phyloP scores from a whole-genome alignment of 1,140 invertebrate species.

The Maniola jurtina region DNA sequence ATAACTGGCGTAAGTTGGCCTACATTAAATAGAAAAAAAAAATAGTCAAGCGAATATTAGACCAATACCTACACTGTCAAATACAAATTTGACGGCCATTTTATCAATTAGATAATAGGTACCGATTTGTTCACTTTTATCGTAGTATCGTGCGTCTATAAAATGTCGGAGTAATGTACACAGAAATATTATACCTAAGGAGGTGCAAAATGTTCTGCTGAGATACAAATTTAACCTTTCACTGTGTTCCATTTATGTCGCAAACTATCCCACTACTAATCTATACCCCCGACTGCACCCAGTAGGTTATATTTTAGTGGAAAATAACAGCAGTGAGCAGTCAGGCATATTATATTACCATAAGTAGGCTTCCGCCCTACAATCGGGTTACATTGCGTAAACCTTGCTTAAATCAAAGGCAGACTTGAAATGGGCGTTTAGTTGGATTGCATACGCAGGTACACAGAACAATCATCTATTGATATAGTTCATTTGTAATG shows the following conservation, averaged over 20 bases:
- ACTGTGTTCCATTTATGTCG: conserved; percentile 40
- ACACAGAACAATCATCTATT: neutral
- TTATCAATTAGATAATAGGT: too few relatives aligned
- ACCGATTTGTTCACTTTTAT: too few relatives aligned
- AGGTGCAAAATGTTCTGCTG: neutral
- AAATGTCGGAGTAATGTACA: too few relatives aligned
- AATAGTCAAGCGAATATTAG: too few relatives aligned
- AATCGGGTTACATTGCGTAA: conserved; percentile 53
- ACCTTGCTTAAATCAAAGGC: conserved; percentile 19
- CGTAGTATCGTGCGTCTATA: too few relatives aligned
- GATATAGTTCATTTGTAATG: neutral
- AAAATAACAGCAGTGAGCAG: conserved; percentile 33
- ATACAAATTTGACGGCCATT: too few relatives aligned
- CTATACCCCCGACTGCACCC: conserved; percentile 27
- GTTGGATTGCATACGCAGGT: neutral
- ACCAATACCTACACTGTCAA: too few relatives aligned
- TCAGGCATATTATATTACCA: conserved; percentile 40
- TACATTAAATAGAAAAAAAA: too few relatives aligned
- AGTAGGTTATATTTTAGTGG: conserved; percentile 44
- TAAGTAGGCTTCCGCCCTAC: conserved; percentile 52
- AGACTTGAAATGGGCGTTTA: conserved; percentile 24
- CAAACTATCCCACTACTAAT: conserved; percentile 36
- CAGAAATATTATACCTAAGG: too few relatives aligned
- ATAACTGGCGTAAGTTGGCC: too few relatives aligned
- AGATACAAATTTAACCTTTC: conserved; percentile 29